Percentiles rank a stretch among this genome's conserved stretches.
Conservation (phyloP, 1,140 invertebrate species). For the Drosophila orena region DNA sequence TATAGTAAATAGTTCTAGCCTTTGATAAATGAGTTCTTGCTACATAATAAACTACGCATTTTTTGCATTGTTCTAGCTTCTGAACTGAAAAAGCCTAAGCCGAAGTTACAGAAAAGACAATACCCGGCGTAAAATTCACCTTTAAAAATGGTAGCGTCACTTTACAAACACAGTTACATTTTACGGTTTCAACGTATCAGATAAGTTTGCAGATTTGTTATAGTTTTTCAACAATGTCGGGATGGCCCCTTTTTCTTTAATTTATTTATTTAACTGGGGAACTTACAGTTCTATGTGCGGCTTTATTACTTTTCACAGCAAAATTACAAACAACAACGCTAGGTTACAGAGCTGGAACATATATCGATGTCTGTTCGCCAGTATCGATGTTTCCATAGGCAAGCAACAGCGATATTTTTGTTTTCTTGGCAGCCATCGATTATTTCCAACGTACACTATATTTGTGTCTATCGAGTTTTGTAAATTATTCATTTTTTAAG, state of each 20-base stretch:
- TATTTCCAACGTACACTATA: neutral
- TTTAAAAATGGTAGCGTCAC: conserved; percentile 70
- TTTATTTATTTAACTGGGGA: neutral
- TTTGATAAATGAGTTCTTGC: neutral
- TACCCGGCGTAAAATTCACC: conserved; percentile 29
- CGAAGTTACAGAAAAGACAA: conserved; percentile 6
- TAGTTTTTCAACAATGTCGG: no score
- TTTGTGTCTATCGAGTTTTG: no score
- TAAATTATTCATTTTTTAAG: no score
- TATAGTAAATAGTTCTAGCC: conserved; percentile 11
- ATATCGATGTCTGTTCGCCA: neutral
- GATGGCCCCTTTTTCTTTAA: neutral
- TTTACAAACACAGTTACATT: conserved; percentile 48
- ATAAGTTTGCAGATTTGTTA: neutral
- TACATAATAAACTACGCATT: neutral
- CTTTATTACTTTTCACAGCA: conserved; percentile 21
- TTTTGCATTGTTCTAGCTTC: neutral
- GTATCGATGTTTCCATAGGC: neutral
- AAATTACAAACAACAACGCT: conserved; percentile 46
- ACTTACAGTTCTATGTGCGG: conserved; percentile 31
- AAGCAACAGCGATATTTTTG: neutral
- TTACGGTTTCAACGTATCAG: conserved; percentile 11
- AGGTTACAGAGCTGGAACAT: conserved; percentile 9
- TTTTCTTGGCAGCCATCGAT: neutral
- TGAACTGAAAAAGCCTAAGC: neutral